Conservation (phyloP, 2,797 vertebrate species). For the Limosa lapponica region DNA sequence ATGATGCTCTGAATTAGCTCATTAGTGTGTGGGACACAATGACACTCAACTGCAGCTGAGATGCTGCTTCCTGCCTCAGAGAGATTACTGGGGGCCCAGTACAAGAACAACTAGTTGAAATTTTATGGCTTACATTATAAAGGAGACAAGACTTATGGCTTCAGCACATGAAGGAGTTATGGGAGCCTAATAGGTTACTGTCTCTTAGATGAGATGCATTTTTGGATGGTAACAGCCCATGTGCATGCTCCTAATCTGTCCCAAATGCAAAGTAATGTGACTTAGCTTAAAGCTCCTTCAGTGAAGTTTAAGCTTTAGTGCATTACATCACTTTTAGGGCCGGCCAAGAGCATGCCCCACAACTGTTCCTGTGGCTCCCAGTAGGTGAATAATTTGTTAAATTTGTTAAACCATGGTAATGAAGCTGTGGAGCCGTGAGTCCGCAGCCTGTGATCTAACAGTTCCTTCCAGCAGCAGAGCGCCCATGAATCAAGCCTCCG, state of each 20-base stretch:
- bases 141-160: background rate
- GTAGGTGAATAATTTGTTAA: background rate
- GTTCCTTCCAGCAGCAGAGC: background rate
- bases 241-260: background rate
- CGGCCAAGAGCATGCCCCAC: background rate
- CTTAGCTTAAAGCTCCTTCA: background rate
- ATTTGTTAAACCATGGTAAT: background rate
- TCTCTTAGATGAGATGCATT: background rate
- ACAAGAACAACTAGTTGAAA: background rate
- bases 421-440: background rate
- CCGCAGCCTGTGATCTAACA: background rate
- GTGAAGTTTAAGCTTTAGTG: background rate
- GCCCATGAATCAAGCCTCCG: fast-evolving
- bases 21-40: background rate
- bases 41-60: background rate
- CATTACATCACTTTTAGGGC: background rate
- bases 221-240: background rate
- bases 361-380: background rate
- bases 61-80: background rate
- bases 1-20: background rate
- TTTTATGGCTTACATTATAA: background rate
- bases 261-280: background rate
- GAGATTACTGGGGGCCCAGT: background rate
- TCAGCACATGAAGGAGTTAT: background rate
- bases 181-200: background rate